A percentile compares a stretch with the other conserved stretches of the same genome.
These are phyloP conservation scores for Indicator maculatus DNA, from an alignment of 2,113 vertebrate genomes.

Conservation along the genomic window DNA sequence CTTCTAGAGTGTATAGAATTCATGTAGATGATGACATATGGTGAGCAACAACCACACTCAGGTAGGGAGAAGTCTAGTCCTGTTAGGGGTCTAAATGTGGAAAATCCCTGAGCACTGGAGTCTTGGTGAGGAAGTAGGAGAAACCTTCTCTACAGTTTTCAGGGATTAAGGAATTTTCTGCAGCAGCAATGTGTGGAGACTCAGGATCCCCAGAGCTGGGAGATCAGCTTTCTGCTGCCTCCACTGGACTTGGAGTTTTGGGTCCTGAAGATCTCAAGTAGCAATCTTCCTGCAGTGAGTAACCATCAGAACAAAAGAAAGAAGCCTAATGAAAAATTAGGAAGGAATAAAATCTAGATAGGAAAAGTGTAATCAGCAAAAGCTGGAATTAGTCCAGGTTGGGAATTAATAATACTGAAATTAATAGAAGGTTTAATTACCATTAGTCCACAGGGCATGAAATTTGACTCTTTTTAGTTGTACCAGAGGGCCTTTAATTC, in stretches of 20 bases:
- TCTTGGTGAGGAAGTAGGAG: background rate
- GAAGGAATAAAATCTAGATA: background rate
- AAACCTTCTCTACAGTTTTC: too few relatives aligned
- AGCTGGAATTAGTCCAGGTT: background rate
- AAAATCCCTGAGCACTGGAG: background rate
- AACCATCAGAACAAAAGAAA: background rate
- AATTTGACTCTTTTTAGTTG: background rate
- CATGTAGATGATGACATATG: rapidly evolving
- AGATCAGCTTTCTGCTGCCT: background rate
- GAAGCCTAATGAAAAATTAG: background rate
- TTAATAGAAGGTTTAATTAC: constrained; percentile 27
- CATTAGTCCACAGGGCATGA: background rate
- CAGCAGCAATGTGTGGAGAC: background rate
- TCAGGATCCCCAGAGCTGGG: background rate
- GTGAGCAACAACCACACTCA: too few relatives aligned
- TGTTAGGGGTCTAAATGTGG: background rate
- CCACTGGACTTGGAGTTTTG: background rate
- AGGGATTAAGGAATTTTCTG: background rate
- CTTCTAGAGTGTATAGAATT: rapidly evolving
- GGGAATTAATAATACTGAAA: constrained; percentile 17
- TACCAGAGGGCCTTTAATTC: background rate
- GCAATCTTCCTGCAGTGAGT: background rate
- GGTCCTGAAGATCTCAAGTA: background rate
- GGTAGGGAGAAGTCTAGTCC: rapidly evolving
- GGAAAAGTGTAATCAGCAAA: background rate